Base-by-base conservation (phyloP, 2,888 invertebrate species). In the Strigamia maritima region DNA sequence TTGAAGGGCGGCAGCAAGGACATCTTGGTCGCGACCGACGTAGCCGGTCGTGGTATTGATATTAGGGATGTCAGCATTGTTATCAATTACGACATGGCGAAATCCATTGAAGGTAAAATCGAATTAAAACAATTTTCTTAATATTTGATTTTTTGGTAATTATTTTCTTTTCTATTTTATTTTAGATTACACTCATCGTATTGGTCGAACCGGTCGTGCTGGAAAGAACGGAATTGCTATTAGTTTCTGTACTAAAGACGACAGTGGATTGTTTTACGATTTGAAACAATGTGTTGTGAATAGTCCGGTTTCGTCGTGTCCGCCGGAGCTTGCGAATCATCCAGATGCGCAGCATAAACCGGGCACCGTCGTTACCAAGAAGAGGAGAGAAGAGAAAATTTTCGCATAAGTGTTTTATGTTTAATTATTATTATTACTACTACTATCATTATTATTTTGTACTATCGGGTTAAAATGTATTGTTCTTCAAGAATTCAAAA, bases 31-130 rank as follows among this genome's bases (percentile, higher is more conserved):
- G 99, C 99, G 0, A 99, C 99, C 0, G 98, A 99, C 87, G 99
- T 99, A 0, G 99, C 99, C 82, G 99, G 99, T 83, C 93, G 99
- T 90, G 99, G 99, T 94, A 99, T 99, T 83, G 99, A 99, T 85
- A 98, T 99, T 85, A 98, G 99, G 86, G 98, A 99, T 86, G 99
- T 99, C 2, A 97, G 98, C 8, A 90, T 99, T 87, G 99, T 99
- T 81, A 95, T 99, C 83, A 99, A 99, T 87, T 99, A 99, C 84
- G 99, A 99, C 85, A 99, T 99, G 99, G 98, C 99, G 0, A 99
- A 99, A 87, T 92, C 93, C 22, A 98, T 99, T 84, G 99, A 99
- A 89, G 92, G 91, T 91, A 85, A 83, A 80, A 79, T 79, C 44
- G 16, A 77, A 35, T 65, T n/a, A n/a, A n/a, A n/a, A n/a, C n/a